Conservation (phyloP, 2,797 vertebrate genomes). For the Protonibea diacanthus region DNA sequence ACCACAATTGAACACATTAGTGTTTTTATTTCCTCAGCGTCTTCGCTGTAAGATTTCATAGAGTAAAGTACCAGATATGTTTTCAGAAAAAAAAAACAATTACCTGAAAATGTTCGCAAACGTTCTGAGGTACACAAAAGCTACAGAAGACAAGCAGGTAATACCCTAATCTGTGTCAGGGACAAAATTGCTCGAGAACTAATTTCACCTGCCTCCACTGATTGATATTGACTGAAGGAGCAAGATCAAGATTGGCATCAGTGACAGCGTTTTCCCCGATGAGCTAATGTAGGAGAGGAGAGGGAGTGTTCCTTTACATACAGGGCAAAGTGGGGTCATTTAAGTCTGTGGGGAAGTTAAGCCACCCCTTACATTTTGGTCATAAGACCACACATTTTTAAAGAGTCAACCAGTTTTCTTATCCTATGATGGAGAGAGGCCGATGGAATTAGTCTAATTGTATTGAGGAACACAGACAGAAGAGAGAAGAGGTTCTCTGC, state of each 20-base stretch:
- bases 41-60: neutral
- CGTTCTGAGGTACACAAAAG: slow-evolving; percentile 2
- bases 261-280: slow-evolving; percentile 31
- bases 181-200: slow-evolving; percentile 38
- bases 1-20: neutral
- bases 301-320: neutral
- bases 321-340: no score
- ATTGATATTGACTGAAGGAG: slow-evolving; percentile 49
- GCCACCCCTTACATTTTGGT: no score
- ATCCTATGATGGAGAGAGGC: no score
- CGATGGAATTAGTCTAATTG: no score
- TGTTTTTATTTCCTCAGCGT: slow-evolving; percentile 5
- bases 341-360: no score
- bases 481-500: no score
- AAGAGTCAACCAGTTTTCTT: no score
- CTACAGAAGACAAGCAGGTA: slow-evolving; percentile 9
- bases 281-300: slow-evolving; percentile 1
- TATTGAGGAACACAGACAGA: no score
- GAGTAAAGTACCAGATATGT: neutral
- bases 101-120: no score
- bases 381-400: no score
- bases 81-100: neutral
- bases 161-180: slow-evolving; percentile 26
- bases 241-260: slow-evolving; percentile 42
- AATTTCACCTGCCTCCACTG: slow-evolving; percentile 48